These are phyloP conservation scores for Serilophus lunatus DNA, from an alignment of 2,113 vertebrate genomes.

Conservation along the genomic window DNA sequence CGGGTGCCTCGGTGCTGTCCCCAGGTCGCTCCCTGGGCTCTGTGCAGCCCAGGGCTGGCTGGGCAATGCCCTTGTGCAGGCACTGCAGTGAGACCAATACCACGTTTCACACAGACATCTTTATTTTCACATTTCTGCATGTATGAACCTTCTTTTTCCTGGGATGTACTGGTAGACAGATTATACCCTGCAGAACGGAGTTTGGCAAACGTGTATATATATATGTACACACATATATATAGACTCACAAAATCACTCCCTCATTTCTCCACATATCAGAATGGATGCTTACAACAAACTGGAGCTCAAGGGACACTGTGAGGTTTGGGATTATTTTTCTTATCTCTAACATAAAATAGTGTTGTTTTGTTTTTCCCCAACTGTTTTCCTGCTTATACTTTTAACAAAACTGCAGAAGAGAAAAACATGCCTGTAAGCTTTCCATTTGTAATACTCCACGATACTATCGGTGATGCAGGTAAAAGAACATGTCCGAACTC, in stretches of 20 bases:
- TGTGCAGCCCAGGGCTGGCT: background rate
- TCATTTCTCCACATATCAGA: background rate
- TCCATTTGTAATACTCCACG: background rate
- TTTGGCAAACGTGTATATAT: background rate
- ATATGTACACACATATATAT: slow-evolving; percentile 19
- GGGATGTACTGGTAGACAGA: background rate
- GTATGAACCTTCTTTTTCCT: background rate
- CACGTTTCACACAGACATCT: background rate
- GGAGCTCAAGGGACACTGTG: background rate
- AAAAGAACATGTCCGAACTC: background rate
- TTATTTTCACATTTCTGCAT: slow-evolving; percentile 21
- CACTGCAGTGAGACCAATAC: background rate
- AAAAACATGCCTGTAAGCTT: background rate
- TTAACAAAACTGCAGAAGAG: background rate
- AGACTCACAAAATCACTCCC: background rate
- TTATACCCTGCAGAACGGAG: background rate
- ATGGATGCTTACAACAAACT: background rate
- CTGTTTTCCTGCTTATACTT: background rate
- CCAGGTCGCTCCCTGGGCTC: background rate
- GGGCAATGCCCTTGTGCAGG: background rate
- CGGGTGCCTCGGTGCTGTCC: background rate
- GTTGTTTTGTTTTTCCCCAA: background rate
- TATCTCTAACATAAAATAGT: background rate
- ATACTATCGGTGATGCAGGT: background rate
- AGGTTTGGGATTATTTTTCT: background rate